Base-by-base conservation (phyloP, 2,797 vertebrate genomes). In the Pseudomugil tenellus region DNA sequence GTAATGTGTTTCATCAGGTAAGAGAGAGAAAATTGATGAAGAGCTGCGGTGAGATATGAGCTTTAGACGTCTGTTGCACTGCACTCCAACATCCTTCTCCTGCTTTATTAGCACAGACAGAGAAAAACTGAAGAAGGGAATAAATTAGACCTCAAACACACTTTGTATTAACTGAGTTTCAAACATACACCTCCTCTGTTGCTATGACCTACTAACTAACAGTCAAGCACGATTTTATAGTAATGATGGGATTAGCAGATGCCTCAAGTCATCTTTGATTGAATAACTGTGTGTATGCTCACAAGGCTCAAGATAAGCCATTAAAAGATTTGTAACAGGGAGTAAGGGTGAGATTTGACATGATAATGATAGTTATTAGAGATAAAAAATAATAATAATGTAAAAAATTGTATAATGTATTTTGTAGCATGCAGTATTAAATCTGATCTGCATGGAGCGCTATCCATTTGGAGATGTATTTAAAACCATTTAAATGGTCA, bases 41-140 rank as follows among this genome's bases (percentile, higher is more conserved):
- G 11, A 55, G 62, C 65, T 66, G n/a, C 25, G 48, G 26, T 48
- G 31, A 61, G 52, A 58, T 52, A 43, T 23, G 63, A 52, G 56
- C 28, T 21, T 16, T 4, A 37, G 49, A 67, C 51, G 63, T 63
- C 49, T 34, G 46, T 25, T 39, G 51, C 39, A 14, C 37, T 61
- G 26, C 41, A 48, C 61, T 55, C 23, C 72, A 60, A 60, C 67
- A 43, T 48, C 41, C 64, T 52, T 63, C 70, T 31, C n/a, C 29
- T n/a, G 14, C 39, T 25, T 77, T 23, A 49, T 72, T 74, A 67
- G 60, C 51, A 57, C 29, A 63, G 56, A 46, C 51, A 43, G 57
- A 72, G 14, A 43, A 70, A 17, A 43, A 48, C 49, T 23, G 46
- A 48, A 54, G 17, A 31, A 37, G 51, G 57, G 16, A 35, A 74